Evolutionary conservation across 2,797 vertebrate genomes (phyloP).

Genomic region (Notolepis coatsorum): DNA sequence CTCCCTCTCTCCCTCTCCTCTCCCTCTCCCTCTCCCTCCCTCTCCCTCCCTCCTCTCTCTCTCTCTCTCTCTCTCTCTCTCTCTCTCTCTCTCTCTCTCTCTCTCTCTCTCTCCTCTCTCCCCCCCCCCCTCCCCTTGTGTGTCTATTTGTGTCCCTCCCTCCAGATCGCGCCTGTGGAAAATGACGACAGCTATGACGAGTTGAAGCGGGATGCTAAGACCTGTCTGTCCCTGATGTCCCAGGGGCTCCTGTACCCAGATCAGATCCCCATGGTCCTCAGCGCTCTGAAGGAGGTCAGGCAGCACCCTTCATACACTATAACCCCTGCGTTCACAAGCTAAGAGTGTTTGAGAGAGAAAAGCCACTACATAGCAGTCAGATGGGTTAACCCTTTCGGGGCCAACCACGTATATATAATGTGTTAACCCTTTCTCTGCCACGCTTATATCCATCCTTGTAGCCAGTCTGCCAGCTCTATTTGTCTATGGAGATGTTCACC

Average conservation of each 20-base stretch:
- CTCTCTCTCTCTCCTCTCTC: not conserved
- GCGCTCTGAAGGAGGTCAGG: slow-evolving; percentile 90
- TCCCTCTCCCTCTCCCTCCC: not conserved
- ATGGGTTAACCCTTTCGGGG: too few relatives aligned
- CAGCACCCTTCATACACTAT: slow-evolving; percentile 1
- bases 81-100: not conserved
- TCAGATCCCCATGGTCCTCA: slow-evolving; percentile 95
- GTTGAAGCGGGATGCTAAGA: slow-evolving; percentile 96
- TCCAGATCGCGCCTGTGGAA: slow-evolving; percentile 96
- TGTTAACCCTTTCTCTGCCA: too few relatives aligned
- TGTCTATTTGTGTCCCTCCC: not conserved
- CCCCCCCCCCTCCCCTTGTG: not conserved
- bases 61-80: not conserved
- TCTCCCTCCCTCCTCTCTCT: not conserved
- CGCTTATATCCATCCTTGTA: too few relatives aligned
- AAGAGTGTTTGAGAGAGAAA: slow-evolving; percentile 2
- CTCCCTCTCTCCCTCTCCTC: not conserved
- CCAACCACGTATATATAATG: too few relatives aligned
- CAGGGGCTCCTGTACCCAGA: slow-evolving; percentile 95
- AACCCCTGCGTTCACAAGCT: not conserved
- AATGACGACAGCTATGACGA: slow-evolving; percentile 98
- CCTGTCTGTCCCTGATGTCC: slow-evolving; percentile 96
- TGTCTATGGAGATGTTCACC: too few relatives aligned
- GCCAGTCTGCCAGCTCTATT: too few relatives aligned
- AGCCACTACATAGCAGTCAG: too few relatives aligned